Base-by-base conservation (phyloP, 2,797 vertebrate genomes). In the Rallus crepitans region DNA sequence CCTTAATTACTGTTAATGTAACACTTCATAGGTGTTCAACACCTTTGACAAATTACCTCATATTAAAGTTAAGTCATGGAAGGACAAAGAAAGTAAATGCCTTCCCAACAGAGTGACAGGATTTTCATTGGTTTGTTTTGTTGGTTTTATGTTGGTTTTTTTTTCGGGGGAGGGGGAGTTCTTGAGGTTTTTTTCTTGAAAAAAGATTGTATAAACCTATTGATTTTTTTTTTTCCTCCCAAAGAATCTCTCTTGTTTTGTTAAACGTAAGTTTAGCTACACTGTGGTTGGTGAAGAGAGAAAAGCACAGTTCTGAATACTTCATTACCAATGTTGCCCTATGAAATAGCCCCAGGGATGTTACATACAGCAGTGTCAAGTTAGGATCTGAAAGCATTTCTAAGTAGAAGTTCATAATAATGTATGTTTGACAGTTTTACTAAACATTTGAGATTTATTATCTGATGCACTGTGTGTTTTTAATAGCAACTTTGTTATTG, bases 1-100 rank as follows among this genome's bases (percentile, higher is more conserved):
- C 96, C 96, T 96, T 96, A 97, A 97, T 97, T 97, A 96, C 92
- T 52, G 31, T 61, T 96, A 94, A 80, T 90, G 84, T 95, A 97
- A 89, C 92, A 94, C 82, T 76, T 68, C 89, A 83, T 95, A 97
- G 96, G 94, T 97, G 72, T 53, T 92, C 86, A 78, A 15, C 48
- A 68, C 60, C 84, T 81, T 75, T 84, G 93, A 94, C 69, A 96
- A 94, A 91, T 35, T 80, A 63, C 42, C 72, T 85, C n/a, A 31
- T 92, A 66, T 59, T 77, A 35, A 91, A 70, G 11, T 47, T 48
- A 69, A 73, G 39, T 39, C 53, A 79, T 50, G 42, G 28, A 21
- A 71, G 18, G 27, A 9, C 45, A 79, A 82, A 64, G 30, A 82
- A 90, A 79, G 21, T 37, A 18, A 68, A 86, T 64, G 47, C 2